phyloP scores from a whole-genome alignment of 2,888 invertebrate species.

The Patella depressa region DNA sequence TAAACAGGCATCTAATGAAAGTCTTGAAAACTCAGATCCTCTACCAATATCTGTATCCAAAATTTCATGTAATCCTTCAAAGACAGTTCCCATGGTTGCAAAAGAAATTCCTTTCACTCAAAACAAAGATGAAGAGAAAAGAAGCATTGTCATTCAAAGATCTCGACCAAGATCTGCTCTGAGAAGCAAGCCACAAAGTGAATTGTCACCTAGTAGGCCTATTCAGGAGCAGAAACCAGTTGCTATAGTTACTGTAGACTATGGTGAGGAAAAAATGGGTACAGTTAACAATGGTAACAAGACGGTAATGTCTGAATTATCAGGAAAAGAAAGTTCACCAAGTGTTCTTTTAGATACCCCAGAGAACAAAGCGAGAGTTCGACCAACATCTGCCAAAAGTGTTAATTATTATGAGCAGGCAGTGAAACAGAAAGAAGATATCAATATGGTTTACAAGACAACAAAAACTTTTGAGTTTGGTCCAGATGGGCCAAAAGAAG shows the following conservation, averaged over 20 bases:
- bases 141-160: background rate
- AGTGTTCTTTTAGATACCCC: background rate
- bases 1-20: background rate
- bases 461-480: constrained; percentile 51
- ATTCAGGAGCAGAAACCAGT: constrained; percentile 31
- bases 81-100: background rate
- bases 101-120: background rate
- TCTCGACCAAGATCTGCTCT: constrained; percentile 21
- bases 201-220: constrained; percentile 36
- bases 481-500: constrained; percentile 29
- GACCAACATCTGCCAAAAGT: background rate
- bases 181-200: constrained; percentile 30
- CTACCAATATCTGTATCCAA: background rate
- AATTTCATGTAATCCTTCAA: background rate
- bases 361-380: background rate
- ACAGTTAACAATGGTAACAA: constrained; percentile 16
- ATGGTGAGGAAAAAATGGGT: constrained; percentile 32
- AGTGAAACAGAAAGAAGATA: background rate
- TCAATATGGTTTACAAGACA: constrained; percentile 36
- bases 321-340: background rate
- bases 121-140: background rate
- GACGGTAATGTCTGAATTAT: background rate
- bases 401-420: background rate
- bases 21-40: background rate
- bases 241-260: constrained; percentile 47